phyloP scores from a whole-genome alignment of 2,797 vertebrate species.

The Spinibarbus caldwelli region DNA sequence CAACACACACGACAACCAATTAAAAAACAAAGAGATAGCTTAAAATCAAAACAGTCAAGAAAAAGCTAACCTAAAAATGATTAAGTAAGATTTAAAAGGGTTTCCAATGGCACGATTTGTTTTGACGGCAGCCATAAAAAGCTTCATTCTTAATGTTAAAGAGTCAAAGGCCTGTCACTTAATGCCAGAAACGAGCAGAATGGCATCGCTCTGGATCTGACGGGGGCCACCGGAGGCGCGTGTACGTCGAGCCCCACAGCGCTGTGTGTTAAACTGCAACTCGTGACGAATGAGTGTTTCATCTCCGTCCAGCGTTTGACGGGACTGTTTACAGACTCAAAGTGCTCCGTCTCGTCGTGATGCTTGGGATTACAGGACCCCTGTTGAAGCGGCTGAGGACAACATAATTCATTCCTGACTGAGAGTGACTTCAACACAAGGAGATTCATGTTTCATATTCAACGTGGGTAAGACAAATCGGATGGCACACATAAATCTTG shows the following conservation, averaged over 20 bases:
- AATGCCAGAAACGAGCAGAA: background rate
- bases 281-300: constrained; percentile 14
- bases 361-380: background rate
- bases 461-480: constrained; percentile 40
- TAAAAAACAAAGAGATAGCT: too few species aligned
- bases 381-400: background rate
- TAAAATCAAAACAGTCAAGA: too few species aligned
- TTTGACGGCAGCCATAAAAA: background rate
- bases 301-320: constrained; percentile 2
- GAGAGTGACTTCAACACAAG: constrained; percentile 22
- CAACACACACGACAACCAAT: background rate
- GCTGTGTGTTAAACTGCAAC: background rate
- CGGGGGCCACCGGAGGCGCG: background rate
- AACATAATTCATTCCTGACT: constrained; percentile 22
- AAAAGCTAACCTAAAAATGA: too few species aligned
- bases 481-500: constrained; percentile 54
- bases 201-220: background rate
- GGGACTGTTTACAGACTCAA: constrained; percentile 6
- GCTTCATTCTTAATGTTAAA: background rate
- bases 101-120: background rate
- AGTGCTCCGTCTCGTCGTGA: background rate
- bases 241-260: background rate
- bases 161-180: background rate
- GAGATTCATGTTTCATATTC: constrained; percentile 34
- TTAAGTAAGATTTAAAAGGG: too few species aligned